phyloP scores from a whole-genome alignment of 2,113 vertebrate genomes.

The Neoarius graeffei region DNA sequence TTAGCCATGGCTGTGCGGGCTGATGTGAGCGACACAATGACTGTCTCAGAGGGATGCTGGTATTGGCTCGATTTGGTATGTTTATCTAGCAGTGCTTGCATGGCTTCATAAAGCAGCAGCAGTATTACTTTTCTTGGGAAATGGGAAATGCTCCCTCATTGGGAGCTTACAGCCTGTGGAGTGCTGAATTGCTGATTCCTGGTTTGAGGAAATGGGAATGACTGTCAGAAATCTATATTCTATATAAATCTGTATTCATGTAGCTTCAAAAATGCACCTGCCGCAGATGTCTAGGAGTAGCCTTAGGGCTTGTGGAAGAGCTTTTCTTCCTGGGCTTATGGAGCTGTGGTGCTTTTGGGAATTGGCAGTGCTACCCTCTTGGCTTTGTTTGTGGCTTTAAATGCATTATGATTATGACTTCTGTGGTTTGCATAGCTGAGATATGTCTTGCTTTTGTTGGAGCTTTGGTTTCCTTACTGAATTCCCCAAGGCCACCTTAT shows the following conservation, averaged over 20 bases:
- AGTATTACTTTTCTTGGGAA: constrained; percentile 21
- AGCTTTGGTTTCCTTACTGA: constrained; percentile 10
- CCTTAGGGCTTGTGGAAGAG: constrained; percentile 33
- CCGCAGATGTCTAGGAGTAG: constrained; percentile 20
- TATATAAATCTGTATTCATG: constrained; percentile 25
- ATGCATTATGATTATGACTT: constrained; percentile 41
- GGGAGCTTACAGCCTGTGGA: background rate
- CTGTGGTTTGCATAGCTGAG: background rate
- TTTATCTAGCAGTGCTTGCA: constrained; percentile 12
- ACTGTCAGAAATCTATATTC: constrained; percentile 21
- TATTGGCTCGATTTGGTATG: constrained; percentile 13
- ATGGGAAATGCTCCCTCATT: background rate
- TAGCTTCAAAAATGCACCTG: background rate
- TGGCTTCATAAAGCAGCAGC: constrained; percentile 13
- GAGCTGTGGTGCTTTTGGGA: constrained; percentile 40
- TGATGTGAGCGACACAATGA: constrained; percentile 13
- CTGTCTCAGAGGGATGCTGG: constrained; percentile 24
- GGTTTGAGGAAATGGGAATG: background rate
- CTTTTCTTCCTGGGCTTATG: constrained; percentile 33
- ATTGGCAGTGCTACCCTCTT: background rate
- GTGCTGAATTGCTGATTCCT: background rate
- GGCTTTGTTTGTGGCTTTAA: constrained; percentile 46
- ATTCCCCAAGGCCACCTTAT: constrained; percentile 23
- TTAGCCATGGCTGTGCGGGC: constrained; percentile 35
- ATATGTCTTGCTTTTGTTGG: constrained; percentile 17